Conservation (phyloP, 1,140 invertebrate species). For the Ceratina japonica region DNA sequence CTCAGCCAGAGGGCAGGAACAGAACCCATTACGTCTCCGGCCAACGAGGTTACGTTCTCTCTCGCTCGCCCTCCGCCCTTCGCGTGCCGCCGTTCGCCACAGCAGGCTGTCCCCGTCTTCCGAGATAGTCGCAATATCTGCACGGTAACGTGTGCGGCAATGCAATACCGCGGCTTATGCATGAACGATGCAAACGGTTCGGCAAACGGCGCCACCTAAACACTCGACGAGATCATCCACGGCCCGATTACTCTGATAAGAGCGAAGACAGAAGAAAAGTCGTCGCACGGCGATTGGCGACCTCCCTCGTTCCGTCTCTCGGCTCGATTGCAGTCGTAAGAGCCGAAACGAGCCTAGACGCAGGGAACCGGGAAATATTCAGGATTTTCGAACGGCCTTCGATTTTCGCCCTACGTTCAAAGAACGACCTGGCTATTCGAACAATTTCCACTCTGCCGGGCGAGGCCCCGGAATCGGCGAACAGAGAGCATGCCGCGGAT, state of each 20-base stretch:
- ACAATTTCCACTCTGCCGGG: not conserved
- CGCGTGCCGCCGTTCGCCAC: not conserved
- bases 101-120: not conserved
- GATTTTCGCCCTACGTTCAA: not conserved
- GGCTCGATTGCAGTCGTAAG: not conserved
- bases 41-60: constrained; percentile 57
- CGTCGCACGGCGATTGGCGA: too few species aligned
- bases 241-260: constrained; percentile 40
- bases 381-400: not conserved
- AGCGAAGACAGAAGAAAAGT: not conserved
- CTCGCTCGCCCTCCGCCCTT: not conserved
- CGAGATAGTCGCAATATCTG: constrained; percentile 47
- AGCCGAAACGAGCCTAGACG: not conserved
- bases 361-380: not conserved
- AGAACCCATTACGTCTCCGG: constrained; percentile 66
- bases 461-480: not conserved
- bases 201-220: constrained; percentile 35
- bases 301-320: not conserved
- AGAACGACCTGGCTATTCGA: not conserved
- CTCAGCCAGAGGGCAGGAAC: constrained; percentile 58
- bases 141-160: constrained; percentile 28
- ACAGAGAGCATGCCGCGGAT: not conserved
- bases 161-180: constrained; percentile 60
- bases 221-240: constrained; percentile 36
- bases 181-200: constrained; percentile 58